phyloP scores from a whole-genome alignment of 2,113 vertebrate species.

The Peucedramus taeniatus region DNA sequence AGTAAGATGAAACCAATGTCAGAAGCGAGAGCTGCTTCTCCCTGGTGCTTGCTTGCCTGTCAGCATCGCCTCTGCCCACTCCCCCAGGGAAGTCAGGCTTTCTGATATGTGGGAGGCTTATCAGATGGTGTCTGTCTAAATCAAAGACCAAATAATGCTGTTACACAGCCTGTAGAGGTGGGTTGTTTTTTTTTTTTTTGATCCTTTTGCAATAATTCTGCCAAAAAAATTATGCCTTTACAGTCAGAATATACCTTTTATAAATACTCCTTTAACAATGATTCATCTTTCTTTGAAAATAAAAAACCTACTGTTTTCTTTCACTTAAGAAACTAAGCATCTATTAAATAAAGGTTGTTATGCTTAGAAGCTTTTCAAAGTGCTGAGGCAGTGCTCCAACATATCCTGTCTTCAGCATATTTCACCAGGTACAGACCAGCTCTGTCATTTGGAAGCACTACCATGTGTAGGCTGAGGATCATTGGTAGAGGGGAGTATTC shows the following conservation, averaged over 20 bases:
- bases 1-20: not conserved
- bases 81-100: not conserved
- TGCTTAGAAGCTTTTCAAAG: not conserved
- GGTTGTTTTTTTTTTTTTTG: not conserved
- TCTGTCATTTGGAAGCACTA: not conserved
- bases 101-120: not conserved
- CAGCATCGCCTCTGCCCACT: not conserved
- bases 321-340: not conserved
- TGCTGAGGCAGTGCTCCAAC: not conserved
- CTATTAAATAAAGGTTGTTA: not conserved
- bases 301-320: not conserved
- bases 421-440: not conserved
- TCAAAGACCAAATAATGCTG: not conserved
- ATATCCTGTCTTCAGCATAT: not conserved
- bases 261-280: not conserved
- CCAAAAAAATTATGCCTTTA: not conserved
- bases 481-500: not conserved
- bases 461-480: not conserved
- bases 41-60: not conserved
- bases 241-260: not conserved
- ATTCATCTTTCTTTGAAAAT: not conserved
- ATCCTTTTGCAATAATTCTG: not conserved
- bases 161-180: not conserved
- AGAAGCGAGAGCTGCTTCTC: not conserved
- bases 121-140: conserved; percentile 27